Evolutionary conservation across 2,888 invertebrate species (phyloP).

Genomic region (Seladonia tumulorum): DNA sequence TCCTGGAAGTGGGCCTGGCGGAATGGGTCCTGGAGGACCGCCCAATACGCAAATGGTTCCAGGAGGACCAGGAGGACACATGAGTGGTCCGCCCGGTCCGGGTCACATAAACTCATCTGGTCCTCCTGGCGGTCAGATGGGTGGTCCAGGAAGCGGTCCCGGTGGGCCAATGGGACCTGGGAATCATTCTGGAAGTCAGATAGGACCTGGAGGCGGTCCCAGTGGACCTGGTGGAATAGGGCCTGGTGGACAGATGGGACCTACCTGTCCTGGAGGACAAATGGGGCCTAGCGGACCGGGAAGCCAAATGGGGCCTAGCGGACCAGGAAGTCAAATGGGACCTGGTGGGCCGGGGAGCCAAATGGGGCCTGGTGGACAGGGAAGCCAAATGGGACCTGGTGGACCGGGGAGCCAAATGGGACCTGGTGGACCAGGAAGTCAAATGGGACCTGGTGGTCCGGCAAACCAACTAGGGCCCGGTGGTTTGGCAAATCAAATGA

Average conservation of each 20-base stretch:
- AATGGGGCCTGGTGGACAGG: conserved; percentile 65
- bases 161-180: conserved; percentile 75
- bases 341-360: conserved; percentile 62
- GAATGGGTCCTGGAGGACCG: conserved; percentile 60
- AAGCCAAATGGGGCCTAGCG: conserved; percentile 61
- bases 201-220: conserved; percentile 68
- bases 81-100: conserved; percentile 64
- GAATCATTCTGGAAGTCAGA: conserved; percentile 62
- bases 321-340: conserved; percentile 78
- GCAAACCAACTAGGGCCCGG: background rate
- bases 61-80: conserved; percentile 74
- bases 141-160: conserved; percentile 67
- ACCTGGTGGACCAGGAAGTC: conserved; percentile 29
- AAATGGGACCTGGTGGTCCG: conserved; percentile 57
- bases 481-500: background rate
- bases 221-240: conserved; percentile 68
- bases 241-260: conserved; percentile 67
- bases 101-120: conserved; percentile 67
- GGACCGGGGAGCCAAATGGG: conserved; percentile 64
- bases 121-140: conserved; percentile 68
- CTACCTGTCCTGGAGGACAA: conserved; percentile 74
- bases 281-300: conserved; percentile 68
- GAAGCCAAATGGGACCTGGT: conserved; percentile 64
- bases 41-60: conserved; percentile 75
- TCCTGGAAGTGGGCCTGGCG: conserved; percentile 21